phyloP scores from a whole-genome alignment of 2,888 invertebrate genomes.

The Drosophila monieri region DNA sequence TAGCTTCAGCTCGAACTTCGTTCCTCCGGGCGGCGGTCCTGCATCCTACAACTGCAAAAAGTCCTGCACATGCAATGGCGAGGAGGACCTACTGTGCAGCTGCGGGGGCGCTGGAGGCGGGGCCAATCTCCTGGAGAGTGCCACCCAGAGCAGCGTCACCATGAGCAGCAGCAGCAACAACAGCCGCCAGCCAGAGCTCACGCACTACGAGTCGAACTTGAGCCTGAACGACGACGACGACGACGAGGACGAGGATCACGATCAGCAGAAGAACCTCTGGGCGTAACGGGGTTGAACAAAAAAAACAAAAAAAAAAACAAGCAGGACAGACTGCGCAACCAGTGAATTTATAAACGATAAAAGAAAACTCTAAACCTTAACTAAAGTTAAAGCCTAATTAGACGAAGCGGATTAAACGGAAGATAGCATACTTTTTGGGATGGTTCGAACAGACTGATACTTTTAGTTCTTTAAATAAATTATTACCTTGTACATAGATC shows the following conservation, averaged over 20 bases:
- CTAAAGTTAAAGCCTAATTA: constrained; percentile 19
- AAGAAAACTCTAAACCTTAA: constrained; percentile 22
- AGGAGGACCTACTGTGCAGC: constrained; percentile 69
- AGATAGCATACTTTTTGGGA: constrained; percentile 41
- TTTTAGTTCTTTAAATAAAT: constrained; percentile 72
- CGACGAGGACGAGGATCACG: constrained; percentile 63
- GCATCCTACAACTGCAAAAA: constrained; percentile 81
- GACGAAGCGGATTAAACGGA: background rate
- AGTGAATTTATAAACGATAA: constrained; percentile 44
- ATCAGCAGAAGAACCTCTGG: constrained; percentile 76
- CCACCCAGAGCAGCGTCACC: constrained; percentile 79
- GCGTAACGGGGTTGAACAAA: constrained; percentile 71
- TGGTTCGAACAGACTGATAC: constrained; percentile 81
- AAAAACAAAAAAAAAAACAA: constrained; percentile 4
- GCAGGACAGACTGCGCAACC: constrained; percentile 45
- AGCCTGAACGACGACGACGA: constrained; percentile 73
- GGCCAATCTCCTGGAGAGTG: constrained; percentile 59
- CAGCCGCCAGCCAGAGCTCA: constrained; percentile 73
- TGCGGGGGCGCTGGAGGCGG: constrained; percentile 52
- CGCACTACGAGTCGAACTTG: constrained; percentile 81
- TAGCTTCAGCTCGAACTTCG: constrained; percentile 82
- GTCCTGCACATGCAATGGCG: constrained; percentile 75
- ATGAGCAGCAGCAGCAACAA: constrained; percentile 80
- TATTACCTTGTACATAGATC: constrained; percentile 27
- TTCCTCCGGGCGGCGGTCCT: constrained; percentile 58